Percentiles rank a stretch among this genome's conserved stretches.
phyloP scores from a whole-genome alignment of 2,113 vertebrate species.

The Seriola quinqueradiata region DNA sequence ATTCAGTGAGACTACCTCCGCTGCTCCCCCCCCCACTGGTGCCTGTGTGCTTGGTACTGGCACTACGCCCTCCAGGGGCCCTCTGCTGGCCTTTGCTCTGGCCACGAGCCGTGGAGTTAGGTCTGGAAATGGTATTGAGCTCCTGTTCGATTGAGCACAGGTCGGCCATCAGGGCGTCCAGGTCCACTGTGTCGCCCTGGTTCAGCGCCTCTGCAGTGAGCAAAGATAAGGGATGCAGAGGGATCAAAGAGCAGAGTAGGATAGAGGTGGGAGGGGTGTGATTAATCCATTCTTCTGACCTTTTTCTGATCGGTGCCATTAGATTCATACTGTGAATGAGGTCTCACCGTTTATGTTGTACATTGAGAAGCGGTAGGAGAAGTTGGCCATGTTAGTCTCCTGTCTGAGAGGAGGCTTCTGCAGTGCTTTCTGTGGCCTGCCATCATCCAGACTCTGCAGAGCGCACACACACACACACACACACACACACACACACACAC shows the following conservation, averaged over 20 bases:
- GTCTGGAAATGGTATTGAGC: conserved; percentile 92
- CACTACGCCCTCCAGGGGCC: conserved; percentile 83
- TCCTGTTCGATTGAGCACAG: conserved; percentile 98
- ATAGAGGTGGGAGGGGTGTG: neutral
- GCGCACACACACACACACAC: neutral
- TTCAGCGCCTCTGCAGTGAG: conserved; percentile 93
- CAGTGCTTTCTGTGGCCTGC: conserved; percentile 88
- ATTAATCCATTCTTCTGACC: neutral
- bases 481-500: neutral
- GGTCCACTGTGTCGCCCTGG: conserved; percentile 95
- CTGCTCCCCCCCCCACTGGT: conserved; percentile 84
- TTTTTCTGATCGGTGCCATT: neutral
- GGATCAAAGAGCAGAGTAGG: neutral
- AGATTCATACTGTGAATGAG: neutral
- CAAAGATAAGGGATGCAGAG: neutral
- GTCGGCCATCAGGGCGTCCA: conserved; percentile 99
- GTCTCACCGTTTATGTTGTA: conserved; percentile 97
- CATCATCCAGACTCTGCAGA: conserved; percentile 94
- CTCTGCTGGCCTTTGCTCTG: conserved; percentile 88
- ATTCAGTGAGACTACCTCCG: conserved; percentile 77
- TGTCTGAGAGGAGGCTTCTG: conserved; percentile 95
- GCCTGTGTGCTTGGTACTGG: conserved; percentile 82
- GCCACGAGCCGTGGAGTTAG: conserved; percentile 83
- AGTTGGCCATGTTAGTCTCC: conserved; percentile 98
- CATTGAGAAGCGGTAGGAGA: conserved; percentile 99